These are phyloP conservation scores for Scalopus aquaticus DNA, from an alignment of 2,113 vertebrate species.

Conservation along the genomic window DNA sequence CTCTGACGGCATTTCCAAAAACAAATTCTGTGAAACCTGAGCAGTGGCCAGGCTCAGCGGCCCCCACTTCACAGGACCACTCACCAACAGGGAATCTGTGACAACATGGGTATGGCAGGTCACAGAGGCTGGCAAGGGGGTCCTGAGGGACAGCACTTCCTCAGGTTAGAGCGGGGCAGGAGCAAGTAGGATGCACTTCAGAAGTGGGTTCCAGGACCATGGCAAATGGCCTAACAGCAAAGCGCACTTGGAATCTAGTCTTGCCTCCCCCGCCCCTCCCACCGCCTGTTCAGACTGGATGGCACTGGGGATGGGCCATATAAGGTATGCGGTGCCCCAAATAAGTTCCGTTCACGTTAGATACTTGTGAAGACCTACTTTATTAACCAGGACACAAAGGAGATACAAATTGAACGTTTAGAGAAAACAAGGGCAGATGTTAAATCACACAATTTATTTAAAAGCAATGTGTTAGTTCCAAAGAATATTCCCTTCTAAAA, in stretches of 20 bases:
- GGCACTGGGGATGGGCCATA: neutral
- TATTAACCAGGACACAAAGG: neutral
- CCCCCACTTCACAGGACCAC: neutral
- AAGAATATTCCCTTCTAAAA: neutral
- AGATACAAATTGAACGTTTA: neutral
- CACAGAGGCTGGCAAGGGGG: no score
- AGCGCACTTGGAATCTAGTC: neutral
- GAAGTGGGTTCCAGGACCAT: neutral
- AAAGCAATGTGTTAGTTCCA: neutral
- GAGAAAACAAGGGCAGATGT: neutral
- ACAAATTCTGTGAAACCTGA: neutral
- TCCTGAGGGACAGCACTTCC: no score
- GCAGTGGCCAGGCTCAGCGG: neutral
- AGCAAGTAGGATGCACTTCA: neutral
- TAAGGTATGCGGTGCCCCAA: no score
- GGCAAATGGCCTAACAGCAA: neutral
- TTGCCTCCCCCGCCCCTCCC: neutral
- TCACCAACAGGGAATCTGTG: neutral
- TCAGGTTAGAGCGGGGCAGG: neutral
- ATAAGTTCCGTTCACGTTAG: neutral
- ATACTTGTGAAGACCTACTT: accelerated
- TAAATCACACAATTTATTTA: neutral
- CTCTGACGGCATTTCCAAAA: neutral
- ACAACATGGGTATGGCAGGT: neutral
- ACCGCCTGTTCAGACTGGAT: no score